These are phyloP conservation scores for Drosophila cognata DNA, from an alignment of 2,888 invertebrate genomes.

Conservation along the genomic window DNA sequence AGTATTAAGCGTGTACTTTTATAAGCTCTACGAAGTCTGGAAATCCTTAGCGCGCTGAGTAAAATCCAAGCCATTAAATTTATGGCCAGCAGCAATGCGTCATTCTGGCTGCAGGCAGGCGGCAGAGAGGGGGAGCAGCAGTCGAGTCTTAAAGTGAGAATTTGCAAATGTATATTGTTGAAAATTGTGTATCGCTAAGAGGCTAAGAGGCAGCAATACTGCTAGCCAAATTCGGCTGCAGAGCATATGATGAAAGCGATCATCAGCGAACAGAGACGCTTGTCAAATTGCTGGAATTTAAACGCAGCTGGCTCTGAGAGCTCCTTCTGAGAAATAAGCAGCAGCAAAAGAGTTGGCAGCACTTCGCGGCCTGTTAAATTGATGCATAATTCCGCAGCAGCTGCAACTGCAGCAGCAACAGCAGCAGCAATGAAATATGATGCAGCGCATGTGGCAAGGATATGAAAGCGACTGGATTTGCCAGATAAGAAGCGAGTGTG, in stretches of 20 bases:
- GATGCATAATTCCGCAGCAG: slow-evolving; percentile 68
- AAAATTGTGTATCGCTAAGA: slow-evolving; percentile 58
- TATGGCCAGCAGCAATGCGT: slow-evolving; percentile 61
- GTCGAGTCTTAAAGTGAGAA: slow-evolving; percentile 9
- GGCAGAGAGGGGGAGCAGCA: slow-evolving; percentile 1
- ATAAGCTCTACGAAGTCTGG: slow-evolving; percentile 3
- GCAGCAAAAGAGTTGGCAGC: slow-evolving; percentile 49
- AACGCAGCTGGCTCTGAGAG: slow-evolving; percentile 39
- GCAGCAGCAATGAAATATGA: slow-evolving; percentile 65
- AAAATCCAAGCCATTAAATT: slow-evolving; percentile 62
- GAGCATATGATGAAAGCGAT: slow-evolving; percentile 62
- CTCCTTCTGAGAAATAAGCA: slow-evolving; percentile 1
- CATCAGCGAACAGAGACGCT: slow-evolving; percentile 45
- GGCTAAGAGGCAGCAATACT: slow-evolving; percentile 19
- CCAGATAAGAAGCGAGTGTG: slow-evolving; percentile 32
- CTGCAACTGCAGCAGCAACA: slow-evolving; percentile 36
- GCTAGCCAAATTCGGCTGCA: slow-evolving; percentile 34
- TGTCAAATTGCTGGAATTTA: slow-evolving; percentile 73
- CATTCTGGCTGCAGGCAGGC: slow-evolving; percentile 34
- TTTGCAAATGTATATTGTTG: slow-evolving; percentile 14
- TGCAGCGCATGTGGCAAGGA: slow-evolving; percentile 71
- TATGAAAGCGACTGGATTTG: slow-evolving; percentile 65
- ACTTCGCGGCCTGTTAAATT: slow-evolving; percentile 74
- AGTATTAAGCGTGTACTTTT: slow-evolving; percentile 11
- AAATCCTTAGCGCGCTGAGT: slow-evolving; percentile 14